A percentile compares a stretch with the other conserved stretches of the same genome.
Evolutionary conservation across 2,113 vertebrate species (phyloP).

Genomic region (Zosterops lateralis): DNA sequence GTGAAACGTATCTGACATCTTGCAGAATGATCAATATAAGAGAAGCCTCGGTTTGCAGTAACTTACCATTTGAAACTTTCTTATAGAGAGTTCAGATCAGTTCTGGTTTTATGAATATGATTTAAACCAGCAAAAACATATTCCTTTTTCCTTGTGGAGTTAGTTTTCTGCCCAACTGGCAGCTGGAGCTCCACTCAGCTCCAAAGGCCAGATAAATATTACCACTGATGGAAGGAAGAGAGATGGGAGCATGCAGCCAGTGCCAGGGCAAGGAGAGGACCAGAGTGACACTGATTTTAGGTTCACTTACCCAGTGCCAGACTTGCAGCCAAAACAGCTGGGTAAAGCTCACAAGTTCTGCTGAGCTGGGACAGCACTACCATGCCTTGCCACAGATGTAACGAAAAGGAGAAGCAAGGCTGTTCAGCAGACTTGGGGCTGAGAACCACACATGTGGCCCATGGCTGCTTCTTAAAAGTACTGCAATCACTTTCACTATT

Average conservation of each 20-base stretch:
- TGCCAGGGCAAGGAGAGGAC: neutral
- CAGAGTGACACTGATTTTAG: accelerated
- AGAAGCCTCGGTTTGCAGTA: neutral
- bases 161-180: neutral
- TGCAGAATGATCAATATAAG: neutral
- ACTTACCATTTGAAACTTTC: neutral
- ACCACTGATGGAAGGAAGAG: neutral
- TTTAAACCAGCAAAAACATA: neutral
- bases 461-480: neutral
- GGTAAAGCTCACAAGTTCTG: neutral
- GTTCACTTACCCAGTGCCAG: neutral
- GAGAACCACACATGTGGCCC: neutral
- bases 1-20: neutral
- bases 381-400: too few species aligned
- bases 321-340: neutral
- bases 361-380: neutral
- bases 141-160: neutral
- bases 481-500: neutral
- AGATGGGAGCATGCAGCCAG: neutral
- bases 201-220: neutral
- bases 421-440: neutral
- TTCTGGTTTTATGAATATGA: neutral
- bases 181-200: neutral
- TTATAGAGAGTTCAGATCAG: neutral
- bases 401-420: neutral